A percentile compares a stretch with the other conserved stretches of the same genome.
Conservation (phyloP, 1,140 invertebrate genomes). For the Conopomorpha cramerella region DNA sequence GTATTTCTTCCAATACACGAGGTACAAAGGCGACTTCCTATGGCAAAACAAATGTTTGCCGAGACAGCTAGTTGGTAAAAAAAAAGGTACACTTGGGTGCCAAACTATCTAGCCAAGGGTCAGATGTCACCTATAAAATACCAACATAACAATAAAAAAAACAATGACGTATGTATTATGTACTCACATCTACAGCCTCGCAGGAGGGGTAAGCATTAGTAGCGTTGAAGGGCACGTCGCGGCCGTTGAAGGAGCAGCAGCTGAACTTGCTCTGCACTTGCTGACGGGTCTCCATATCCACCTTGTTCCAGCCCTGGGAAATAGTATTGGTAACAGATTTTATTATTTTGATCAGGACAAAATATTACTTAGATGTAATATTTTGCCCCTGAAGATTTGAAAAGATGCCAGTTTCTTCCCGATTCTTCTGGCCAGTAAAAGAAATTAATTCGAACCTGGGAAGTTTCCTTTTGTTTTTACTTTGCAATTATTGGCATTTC, state of each 20-base stretch:
- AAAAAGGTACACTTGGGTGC: too few species aligned
- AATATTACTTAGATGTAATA: conserved; percentile 2
- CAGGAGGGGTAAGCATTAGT: conserved; percentile 67
- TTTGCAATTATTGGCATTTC: not conserved
- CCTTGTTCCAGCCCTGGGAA: conserved; percentile 74
- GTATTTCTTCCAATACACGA: too few species aligned
- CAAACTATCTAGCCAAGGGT: too few species aligned
- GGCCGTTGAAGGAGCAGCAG: conserved; percentile 82
- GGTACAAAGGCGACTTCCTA: too few species aligned
- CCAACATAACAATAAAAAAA: too few species aligned
- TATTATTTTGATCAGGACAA: not conserved
- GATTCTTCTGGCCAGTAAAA: not conserved
- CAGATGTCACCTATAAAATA: too few species aligned
- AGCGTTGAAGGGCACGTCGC: conserved; percentile 21
- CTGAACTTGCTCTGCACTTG: conserved; percentile 77
- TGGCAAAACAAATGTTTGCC: too few species aligned
- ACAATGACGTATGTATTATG: too few species aligned
- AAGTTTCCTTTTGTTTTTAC: too few species aligned
- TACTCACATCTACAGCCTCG: conserved; percentile 61
- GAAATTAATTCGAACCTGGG: not conserved
- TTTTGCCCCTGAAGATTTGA: conserved; percentile 5
- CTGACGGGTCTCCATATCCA: conserved; percentile 63
- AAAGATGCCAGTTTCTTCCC: too few species aligned
- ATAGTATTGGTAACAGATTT: not conserved
- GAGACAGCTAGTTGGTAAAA: too few species aligned